Base-by-base conservation (phyloP, 64 coral and sea anemone species). In the Exaiptasia diaphana region DNA sequence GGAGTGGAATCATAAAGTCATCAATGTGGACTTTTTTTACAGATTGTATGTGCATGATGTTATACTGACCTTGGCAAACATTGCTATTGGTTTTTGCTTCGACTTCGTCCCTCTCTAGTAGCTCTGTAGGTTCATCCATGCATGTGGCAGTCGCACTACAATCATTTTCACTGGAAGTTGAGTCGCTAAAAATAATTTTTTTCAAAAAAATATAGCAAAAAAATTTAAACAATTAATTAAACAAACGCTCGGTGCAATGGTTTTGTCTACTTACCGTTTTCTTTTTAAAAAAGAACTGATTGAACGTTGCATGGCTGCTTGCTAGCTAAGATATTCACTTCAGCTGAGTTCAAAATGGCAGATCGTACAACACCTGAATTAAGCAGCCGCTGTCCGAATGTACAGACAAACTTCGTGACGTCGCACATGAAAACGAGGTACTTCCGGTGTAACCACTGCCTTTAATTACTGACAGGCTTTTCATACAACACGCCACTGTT, bases 161-260 rank as follows among this genome's bases (percentile, higher is more conserved):
- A 54, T 6, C 5, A 46, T 6, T 15, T 15, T 54, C 52, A 54
- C 52, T 54, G 12, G 52, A 54, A 23, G 12, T 72, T 72, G 68
- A 72, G 20, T 72, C 68, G 68, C 39, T 72, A 72, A 43, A 72
- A 76, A 40, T 28, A 65, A 32, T 52, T 76, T 76, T 76, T 76
- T 54, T 26, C 50, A 76, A 22, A 50, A 50, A 76, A 41, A 41
- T 26, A 76, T 76, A 52, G 43, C 73, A 26, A 76, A 76, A 76
- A 52, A 52, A 52, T 79, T 26, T 79, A 64, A 79, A 79, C 76
- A 79, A 79, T 31, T 79, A 79, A 79, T 79, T 79, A 79, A 79
- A 64, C 55, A 63, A 79, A 63, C 76, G 63, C 52, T 79, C 63
- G 56, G 56, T 79, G 76, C 76, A 63, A 79, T 52, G 28, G 34